phyloP scores from a whole-genome alignment of 2,797 vertebrate genomes.

The Anisognathus igniventris region DNA sequence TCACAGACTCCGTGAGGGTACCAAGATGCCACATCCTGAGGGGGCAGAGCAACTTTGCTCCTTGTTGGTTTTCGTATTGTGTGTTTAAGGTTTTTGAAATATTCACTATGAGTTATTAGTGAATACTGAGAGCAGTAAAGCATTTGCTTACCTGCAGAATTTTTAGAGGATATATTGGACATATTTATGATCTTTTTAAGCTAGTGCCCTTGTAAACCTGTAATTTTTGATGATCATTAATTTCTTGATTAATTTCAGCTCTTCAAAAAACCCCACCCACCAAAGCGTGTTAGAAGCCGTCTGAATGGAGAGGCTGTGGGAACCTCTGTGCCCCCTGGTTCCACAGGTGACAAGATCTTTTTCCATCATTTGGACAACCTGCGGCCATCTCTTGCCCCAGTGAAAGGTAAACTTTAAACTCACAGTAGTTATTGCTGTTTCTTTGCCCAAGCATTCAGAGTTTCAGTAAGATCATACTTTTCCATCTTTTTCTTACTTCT shows the following conservation, averaged over 20 bases:
- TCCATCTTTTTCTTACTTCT: neutral
- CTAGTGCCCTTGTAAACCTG: neutral
- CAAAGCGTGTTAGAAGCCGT: slow-evolving; percentile 89
- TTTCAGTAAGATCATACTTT: neutral
- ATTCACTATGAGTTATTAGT: neutral
- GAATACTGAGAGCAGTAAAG: neutral
- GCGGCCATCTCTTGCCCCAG: slow-evolving; percentile 89
- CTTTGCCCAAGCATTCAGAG: neutral
- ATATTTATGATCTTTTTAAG: neutral
- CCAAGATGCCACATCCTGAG: accelerated
- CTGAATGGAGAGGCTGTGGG: slow-evolving; percentile 84
- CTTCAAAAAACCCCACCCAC: slow-evolving; percentile 97
- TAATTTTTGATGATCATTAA: neutral
- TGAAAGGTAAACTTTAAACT: slow-evolving; percentile 83
- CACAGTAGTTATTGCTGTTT: neutral
- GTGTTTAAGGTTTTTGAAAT: neutral
- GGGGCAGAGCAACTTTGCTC: neutral
- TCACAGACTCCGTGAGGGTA: accelerated
- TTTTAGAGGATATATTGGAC: neutral
- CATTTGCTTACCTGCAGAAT: neutral
- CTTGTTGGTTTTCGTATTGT: neutral
- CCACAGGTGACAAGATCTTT: slow-evolving; percentile 92
- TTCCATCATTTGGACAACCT: slow-evolving; percentile 98
- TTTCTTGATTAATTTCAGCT: slow-evolving; percentile 75
- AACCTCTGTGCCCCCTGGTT: slow-evolving; percentile 76